A percentile compares a stretch with the other conserved stretches of the same genome.
Evolutionary conservation across 2,797 vertebrate genomes (phyloP).

Genomic region (Coendou prehensilis): DNA sequence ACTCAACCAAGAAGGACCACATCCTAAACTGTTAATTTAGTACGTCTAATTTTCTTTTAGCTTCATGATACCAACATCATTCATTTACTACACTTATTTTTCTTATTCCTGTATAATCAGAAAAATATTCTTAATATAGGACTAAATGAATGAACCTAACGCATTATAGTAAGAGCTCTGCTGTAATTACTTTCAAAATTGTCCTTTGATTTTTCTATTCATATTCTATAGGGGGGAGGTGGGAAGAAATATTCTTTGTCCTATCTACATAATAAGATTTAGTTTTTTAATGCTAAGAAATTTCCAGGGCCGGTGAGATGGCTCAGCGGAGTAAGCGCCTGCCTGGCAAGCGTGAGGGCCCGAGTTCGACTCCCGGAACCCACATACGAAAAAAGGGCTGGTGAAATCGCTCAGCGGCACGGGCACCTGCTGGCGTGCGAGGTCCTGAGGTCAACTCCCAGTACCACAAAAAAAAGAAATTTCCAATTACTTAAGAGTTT

Average conservation of each 20-base stretch:
- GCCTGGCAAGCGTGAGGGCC: too few species aligned
- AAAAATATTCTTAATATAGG: conserved; percentile 7
- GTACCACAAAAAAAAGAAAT: neutral
- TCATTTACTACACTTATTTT: neutral
- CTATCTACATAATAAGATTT: conserved; percentile 22
- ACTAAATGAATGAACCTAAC: conserved; percentile 8
- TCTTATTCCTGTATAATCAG: neutral
- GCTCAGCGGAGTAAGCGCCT: too few species aligned
- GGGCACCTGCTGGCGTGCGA: too few species aligned
- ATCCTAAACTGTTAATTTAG: neutral
- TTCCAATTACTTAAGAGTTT: conserved; percentile 25
- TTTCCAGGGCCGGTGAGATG: neutral
- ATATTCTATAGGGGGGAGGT: neutral
- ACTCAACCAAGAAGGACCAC: neutral
- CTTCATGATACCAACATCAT: neutral
- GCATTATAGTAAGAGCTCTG: conserved; percentile 22
- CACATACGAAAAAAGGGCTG: too few species aligned
- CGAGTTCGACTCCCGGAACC: too few species aligned
- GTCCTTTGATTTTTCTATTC: conserved; percentile 29
- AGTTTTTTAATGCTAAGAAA: conserved; percentile 9
- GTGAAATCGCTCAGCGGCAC: too few species aligned
- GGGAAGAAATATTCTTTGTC: neutral
- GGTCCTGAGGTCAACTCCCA: too few species aligned
- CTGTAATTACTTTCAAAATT: neutral
- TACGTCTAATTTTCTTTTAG: neutral